Percentiles rank a stretch among this genome's conserved stretches.
These are phyloP conservation scores for Sapajus apella DNA, from an alignment of 2,113 vertebrate species.

Conservation along the genomic window DNA sequence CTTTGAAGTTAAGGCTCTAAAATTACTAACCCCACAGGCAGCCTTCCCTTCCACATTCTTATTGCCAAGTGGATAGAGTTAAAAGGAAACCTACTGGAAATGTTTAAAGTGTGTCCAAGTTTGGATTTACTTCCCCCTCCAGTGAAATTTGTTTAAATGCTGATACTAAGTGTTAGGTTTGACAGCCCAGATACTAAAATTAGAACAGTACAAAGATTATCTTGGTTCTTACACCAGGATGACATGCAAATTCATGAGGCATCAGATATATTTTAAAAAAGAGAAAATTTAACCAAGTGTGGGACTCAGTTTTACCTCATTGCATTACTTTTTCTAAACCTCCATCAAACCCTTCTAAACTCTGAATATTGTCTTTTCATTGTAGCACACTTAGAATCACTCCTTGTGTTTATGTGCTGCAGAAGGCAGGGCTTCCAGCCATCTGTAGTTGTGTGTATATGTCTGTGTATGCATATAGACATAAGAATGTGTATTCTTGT, in stretches of 20 bases:
- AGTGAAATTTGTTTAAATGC: background rate
- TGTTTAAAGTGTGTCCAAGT: background rate
- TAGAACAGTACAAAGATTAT: background rate
- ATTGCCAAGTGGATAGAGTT: background rate
- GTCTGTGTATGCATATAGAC: background rate
- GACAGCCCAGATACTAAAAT: conserved; percentile 54
- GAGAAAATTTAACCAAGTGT: background rate
- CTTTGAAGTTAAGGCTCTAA: background rate
- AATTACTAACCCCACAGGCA: background rate
- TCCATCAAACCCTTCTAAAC: background rate
- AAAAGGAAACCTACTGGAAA: background rate
- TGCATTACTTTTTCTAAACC: background rate
- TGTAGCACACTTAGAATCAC: background rate
- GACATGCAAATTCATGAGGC: conserved; percentile 57
- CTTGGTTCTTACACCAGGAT: conserved; percentile 42
- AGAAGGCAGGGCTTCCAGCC: background rate
- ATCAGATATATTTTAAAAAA: background rate
- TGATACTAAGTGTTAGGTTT: conserved; percentile 20
- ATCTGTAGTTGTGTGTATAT: background rate
- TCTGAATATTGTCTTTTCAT: background rate
- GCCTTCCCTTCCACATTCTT: background rate
- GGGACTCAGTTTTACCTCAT: background rate
- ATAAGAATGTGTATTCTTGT: background rate
- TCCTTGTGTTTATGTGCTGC: background rate
- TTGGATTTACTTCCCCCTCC: background rate